phyloP scores from a whole-genome alignment of 2,113 vertebrate genomes.

The Coregonus clupeaformis region DNA sequence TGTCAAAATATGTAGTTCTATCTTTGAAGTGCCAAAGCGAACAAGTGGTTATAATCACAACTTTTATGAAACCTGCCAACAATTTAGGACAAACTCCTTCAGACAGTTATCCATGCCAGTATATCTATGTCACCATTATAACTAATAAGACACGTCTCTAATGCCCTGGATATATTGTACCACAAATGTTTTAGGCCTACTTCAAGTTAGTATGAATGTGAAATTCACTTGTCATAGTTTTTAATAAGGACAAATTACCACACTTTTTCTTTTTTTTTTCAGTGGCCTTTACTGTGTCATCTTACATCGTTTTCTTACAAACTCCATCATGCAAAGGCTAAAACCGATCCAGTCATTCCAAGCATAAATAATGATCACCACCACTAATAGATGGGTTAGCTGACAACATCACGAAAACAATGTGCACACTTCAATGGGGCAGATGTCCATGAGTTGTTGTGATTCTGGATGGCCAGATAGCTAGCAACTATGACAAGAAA shows the following conservation, averaged over 20 bases:
- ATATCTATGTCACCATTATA: too few relatives aligned
- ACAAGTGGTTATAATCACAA: not conserved
- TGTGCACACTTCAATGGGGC: not conserved
- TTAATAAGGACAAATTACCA: not conserved
- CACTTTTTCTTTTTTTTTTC: not conserved
- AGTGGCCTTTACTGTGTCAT: not conserved
- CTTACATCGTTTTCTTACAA: not conserved
- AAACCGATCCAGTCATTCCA: conserved; percentile 15
- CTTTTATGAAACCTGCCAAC: not conserved
- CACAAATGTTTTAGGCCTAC: too few relatives aligned
- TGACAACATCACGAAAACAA: too few relatives aligned
- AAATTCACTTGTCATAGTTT: not conserved
- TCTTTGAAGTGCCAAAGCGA: not conserved
- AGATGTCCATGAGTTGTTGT: too few relatives aligned
- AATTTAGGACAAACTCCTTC: not conserved
- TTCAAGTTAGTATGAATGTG: too few relatives aligned
- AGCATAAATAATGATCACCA: not conserved
- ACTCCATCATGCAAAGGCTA: not conserved
- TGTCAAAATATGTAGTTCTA: not conserved
- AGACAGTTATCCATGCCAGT: too few relatives aligned
- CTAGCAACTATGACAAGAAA: too few relatives aligned
- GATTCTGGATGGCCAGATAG: too few relatives aligned
- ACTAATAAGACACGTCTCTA: too few relatives aligned
- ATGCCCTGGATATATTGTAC: too few relatives aligned
- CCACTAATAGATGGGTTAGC: not conserved